Conservation (phyloP, 2,888 invertebrate species). For the Brachypalpus laphriformis region DNA sequence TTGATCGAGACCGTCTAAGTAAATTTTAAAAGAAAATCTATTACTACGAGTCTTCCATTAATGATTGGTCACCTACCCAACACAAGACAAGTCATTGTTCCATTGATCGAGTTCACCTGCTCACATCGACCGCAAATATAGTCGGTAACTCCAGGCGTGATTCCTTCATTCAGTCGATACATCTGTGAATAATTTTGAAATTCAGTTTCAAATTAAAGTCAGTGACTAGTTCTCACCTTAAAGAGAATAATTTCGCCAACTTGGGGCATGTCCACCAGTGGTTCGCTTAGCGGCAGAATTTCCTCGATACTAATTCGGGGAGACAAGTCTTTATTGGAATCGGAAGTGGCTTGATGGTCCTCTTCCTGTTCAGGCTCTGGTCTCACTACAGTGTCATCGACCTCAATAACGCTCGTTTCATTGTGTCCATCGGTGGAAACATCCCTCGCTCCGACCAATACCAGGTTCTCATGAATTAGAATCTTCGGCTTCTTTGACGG, state of each 20-base stretch:
- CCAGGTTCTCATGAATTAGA: slow-evolving; percentile 43
- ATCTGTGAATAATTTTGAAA: slow-evolving; percentile 7
- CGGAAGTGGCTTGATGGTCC: not conserved
- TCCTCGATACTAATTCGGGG: not conserved
- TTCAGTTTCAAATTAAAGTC: not conserved
- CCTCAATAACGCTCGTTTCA: slow-evolving; percentile 43
- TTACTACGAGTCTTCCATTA: not conserved
- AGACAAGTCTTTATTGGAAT: not conserved
- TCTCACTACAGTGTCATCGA: slow-evolving; percentile 36
- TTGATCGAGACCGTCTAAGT: slow-evolving; percentile 37
- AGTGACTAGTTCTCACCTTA: slow-evolving; percentile 22
- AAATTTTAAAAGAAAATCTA: not conserved
- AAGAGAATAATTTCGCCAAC: slow-evolving; percentile 49
- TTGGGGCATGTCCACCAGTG: slow-evolving; percentile 15
- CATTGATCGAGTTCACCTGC: not conserved
- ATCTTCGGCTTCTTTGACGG: not conserved
- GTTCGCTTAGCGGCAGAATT: slow-evolving; percentile 33
- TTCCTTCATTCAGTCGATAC: not conserved
- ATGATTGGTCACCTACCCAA: slow-evolving; percentile 13
- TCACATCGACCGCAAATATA: slow-evolving; percentile 56
- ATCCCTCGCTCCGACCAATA: not conserved
- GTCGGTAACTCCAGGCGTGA: slow-evolving; percentile 19
- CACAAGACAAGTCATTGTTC: slow-evolving; percentile 29
- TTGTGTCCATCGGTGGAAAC: not conserved
- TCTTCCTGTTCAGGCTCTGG: not conserved